phyloP scores from a whole-genome alignment of 2,797 vertebrate species.

The Masticophis lateralis region DNA sequence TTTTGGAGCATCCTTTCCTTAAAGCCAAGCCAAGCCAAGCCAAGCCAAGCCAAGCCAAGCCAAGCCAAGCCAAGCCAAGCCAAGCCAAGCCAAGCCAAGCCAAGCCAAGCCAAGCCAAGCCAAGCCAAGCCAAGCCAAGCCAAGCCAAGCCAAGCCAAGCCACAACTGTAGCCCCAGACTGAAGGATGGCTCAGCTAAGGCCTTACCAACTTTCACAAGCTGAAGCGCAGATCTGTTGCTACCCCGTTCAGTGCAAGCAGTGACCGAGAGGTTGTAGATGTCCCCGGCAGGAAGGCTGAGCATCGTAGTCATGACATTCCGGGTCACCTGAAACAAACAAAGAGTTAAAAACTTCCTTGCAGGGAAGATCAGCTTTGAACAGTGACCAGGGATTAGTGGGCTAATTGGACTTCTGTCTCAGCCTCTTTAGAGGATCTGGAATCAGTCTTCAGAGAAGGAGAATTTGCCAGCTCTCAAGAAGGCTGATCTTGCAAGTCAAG shows the following conservation, averaged over 20 bases:
- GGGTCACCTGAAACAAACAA: slow-evolving; percentile 79
- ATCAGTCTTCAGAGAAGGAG: background rate
- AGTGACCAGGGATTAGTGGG: background rate
- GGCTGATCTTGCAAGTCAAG: background rate
- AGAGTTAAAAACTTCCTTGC: background rate
- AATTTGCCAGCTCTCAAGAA: background rate
- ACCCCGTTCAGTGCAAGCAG: slow-evolving; percentile 89
- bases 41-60: no score
- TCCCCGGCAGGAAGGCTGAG: slow-evolving; percentile 89
- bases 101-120: background rate
- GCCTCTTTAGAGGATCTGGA: background rate
- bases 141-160: background rate
- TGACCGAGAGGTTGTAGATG: slow-evolving; percentile 95
- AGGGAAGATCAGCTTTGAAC: background rate
- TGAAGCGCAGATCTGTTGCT: slow-evolving; percentile 84
- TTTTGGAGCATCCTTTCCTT: no score
- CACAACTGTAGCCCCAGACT: no score
- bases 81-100: background rate
- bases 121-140: background rate
- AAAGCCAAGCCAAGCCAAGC: background rate
- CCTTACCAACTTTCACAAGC: slow-evolving; percentile 89
- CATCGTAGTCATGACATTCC: slow-evolving; percentile 84
- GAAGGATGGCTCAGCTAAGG: background rate
- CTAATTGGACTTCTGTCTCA: background rate
- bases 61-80: background rate